Conservation (phyloP, 2,113 vertebrate species). For the Pygoscelis adeliae region DNA sequence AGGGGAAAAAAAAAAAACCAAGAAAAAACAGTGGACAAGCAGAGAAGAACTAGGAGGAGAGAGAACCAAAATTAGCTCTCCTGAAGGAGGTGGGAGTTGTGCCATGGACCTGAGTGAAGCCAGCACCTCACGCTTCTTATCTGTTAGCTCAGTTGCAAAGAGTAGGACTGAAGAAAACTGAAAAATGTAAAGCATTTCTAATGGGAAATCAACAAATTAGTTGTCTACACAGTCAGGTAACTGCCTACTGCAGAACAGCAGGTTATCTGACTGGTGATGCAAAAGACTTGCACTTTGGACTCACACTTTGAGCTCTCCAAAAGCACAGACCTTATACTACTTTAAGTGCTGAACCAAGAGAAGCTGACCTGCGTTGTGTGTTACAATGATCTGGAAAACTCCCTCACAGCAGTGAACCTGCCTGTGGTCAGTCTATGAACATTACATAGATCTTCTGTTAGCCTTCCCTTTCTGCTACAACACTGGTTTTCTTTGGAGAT, state of each 20-base stretch:
- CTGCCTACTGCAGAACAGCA: background rate
- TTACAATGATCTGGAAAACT: background rate
- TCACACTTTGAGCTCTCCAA: background rate
- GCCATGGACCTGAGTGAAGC: background rate
- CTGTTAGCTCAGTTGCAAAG: background rate
- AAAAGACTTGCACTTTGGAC: too few relatives aligned
- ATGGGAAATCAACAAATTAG: background rate
- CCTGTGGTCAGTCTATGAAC: background rate
- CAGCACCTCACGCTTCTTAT: background rate
- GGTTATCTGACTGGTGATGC: background rate
- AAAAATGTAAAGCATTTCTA: background rate
- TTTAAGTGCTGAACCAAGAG: background rate
- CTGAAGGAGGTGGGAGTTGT: background rate
- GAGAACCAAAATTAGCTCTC: background rate
- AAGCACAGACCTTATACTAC: rapidly evolving
- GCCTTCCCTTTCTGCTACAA: rapidly evolving
- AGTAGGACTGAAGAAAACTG: background rate
- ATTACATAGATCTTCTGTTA: background rate
- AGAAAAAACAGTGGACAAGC: background rate
- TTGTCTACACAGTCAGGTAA: background rate
- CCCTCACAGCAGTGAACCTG: background rate
- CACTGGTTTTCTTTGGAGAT: rapidly evolving
- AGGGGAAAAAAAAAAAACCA: background rate
- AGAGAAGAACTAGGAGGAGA: background rate
- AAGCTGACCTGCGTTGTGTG: rapidly evolving